Conservation (phyloP, 2,113 vertebrate species). For the Corydoras sp. region DNA sequence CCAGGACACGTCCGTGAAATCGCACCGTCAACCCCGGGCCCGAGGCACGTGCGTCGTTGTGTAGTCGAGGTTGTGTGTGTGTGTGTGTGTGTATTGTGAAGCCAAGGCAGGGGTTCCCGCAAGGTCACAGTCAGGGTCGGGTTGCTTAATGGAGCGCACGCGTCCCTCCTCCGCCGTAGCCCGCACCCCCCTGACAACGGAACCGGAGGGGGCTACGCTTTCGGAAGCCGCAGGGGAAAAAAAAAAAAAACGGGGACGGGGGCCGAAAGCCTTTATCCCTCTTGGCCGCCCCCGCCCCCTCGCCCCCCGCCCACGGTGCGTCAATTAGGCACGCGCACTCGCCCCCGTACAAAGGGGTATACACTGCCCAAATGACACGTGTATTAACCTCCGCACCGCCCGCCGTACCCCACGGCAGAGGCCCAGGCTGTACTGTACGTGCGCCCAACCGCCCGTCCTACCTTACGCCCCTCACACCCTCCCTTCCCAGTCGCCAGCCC, state of each 20-base stretch:
- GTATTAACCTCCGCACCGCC: constrained; percentile 16
- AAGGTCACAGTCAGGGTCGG: constrained; percentile 26
- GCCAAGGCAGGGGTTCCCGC: background rate
- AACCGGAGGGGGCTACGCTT: constrained; percentile 25
- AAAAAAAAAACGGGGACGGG: background rate
- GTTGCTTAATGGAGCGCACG: constrained; percentile 22
- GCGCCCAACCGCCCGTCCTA: too few relatives aligned
- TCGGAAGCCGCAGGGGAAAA: background rate
- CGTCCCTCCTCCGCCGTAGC: background rate
- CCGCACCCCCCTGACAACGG: constrained; percentile 18
- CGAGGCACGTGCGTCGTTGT: constrained; percentile 2
- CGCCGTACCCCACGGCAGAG: too few relatives aligned
- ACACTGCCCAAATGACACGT: background rate
- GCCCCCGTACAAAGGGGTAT: constrained; percentile 9
- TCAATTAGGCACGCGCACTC: constrained; percentile 22
- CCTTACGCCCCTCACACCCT: too few relatives aligned
- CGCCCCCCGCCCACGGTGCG: background rate
- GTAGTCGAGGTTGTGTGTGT: constrained; percentile 20
- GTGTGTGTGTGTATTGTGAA: constrained; percentile 22
- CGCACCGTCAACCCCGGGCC: background rate
- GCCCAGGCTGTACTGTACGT: background rate
- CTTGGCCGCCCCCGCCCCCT: background rate
- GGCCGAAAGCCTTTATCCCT: background rate
- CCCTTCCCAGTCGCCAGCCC: too few relatives aligned
- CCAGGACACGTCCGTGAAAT: background rate